Base-by-base conservation (phyloP, 2,113 vertebrate species). In the Aptenodytes patagonicus region DNA sequence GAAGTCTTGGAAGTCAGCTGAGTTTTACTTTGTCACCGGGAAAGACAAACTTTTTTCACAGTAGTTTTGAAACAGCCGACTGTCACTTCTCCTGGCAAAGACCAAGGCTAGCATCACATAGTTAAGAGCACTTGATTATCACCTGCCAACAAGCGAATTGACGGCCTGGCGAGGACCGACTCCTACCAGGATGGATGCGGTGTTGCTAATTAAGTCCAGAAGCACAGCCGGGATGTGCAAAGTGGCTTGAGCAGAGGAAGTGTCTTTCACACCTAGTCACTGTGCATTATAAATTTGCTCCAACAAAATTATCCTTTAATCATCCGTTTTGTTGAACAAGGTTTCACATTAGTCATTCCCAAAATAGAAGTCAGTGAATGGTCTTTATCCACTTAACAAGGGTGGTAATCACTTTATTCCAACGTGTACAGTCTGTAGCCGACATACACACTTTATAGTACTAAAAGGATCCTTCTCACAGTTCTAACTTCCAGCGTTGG, bases 251-350 rank as follows among this genome's bases (percentile, higher is more conserved):
- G 26, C 87, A 47, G 65, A 31, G 65, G 92, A 94, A 89, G 51
- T 4, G 70, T 36, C 94, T 93, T 95, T 97, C 94, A 93, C 96
- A 97, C 84, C 84, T 65, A 46, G 51, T 83, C 93, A 78, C 87
- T 49, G 86, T 3, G 40, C 75, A 6, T 66, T 80, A 83, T 9
- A 87, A 72, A 96, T 54, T 55, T 89, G 71, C 80, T 96, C 89
- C 82, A 91, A 95, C 91, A 91, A 94, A 97, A 96, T 95, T 90
- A 91, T 85, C 91, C 93, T 87, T 58, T 95, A 89, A 93, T 94
- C 91, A 77, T 70, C 58, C 38, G 1, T 92, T 70, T 70, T 38
- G 84, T 66, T 62, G 75, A 93, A 42, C 9, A 52, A 22, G 73
- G 84, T 42, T 83, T 85, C 95, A 51, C 71, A 90, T 95, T 91